phyloP scores from a whole-genome alignment of 2,797 vertebrate species.

The Urocyon cinereoargenteus region DNA sequence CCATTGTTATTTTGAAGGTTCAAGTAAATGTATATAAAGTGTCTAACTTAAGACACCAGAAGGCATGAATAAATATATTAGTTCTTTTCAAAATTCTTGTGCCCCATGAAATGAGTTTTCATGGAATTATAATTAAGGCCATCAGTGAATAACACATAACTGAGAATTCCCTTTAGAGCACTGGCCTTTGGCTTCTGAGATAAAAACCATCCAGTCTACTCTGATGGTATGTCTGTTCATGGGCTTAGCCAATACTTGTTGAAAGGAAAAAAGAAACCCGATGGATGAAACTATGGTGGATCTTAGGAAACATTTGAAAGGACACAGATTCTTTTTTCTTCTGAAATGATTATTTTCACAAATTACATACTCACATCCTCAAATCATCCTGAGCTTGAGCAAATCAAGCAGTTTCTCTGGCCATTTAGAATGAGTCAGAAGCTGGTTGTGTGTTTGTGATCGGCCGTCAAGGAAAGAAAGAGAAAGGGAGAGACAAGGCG shows the following conservation, averaged over 20 bases:
- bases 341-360: neutral
- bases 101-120: neutral
- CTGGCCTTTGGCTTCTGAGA: neutral
- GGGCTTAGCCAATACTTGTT: neutral
- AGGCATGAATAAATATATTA: neutral
- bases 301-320: neutral
- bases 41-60: neutral
- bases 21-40: neutral
- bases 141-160: neutral
- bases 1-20: neutral
- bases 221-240: neutral
- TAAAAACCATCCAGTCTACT: neutral
- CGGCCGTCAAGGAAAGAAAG: neutral
- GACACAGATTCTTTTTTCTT: neutral
- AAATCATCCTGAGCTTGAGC: neutral
- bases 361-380: neutral
- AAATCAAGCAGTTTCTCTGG: neutral
- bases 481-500: fast-evolving
- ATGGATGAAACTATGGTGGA: neutral
- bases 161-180: neutral
- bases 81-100: neutral
- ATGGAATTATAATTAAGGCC: neutral
- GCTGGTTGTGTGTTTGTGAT: neutral
- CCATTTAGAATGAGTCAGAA: neutral
- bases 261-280: neutral